Conservation (phyloP, 2,113 vertebrate genomes). For the Elgaria multicarinata region DNA sequence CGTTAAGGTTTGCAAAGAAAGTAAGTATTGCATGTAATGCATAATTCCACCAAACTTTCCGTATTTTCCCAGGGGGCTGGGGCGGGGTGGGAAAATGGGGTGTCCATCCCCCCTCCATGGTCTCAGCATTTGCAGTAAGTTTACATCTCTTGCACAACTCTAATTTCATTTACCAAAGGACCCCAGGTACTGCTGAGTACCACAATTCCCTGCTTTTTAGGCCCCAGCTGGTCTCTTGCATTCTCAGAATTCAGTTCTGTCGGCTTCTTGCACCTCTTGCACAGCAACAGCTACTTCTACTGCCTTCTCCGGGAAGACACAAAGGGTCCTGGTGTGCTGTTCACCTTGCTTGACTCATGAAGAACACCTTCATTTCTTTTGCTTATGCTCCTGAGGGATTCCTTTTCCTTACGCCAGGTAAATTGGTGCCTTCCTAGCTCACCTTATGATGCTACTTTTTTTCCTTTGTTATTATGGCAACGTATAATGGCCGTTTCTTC, state of each 20-base stretch:
- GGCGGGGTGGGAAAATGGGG: no score
- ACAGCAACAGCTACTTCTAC: background rate
- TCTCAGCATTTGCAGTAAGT: background rate
- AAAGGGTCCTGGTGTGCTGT: background rate
- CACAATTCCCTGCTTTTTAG: background rate
- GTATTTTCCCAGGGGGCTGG: no score
- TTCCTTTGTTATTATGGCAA: background rate
- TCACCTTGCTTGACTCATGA: slow-evolving; percentile 12
- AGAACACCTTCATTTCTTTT: slow-evolving; percentile 17
- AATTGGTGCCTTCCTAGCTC: background rate
- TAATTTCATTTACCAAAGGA: background rate
- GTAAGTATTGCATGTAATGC: no score
- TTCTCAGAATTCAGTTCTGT: background rate
- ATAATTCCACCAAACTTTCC: no score
- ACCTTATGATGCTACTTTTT: background rate
- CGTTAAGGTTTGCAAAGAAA: no score
- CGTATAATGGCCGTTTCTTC: background rate
- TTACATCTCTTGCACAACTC: no score
- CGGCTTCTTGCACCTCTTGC: background rate
- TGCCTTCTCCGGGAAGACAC: background rate
- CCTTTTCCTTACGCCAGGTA: slow-evolving; percentile 14
- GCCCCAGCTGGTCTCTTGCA: background rate
- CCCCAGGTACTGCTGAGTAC: background rate
- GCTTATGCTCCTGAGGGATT: background rate
- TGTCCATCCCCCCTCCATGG: no score